Percentiles rank a stretch among this genome's conserved stretches.
These are phyloP conservation scores for Zoanthus solanderi DNA, from an alignment of 92 coral and sea anemone species.

Conservation along the genomic window DNA sequence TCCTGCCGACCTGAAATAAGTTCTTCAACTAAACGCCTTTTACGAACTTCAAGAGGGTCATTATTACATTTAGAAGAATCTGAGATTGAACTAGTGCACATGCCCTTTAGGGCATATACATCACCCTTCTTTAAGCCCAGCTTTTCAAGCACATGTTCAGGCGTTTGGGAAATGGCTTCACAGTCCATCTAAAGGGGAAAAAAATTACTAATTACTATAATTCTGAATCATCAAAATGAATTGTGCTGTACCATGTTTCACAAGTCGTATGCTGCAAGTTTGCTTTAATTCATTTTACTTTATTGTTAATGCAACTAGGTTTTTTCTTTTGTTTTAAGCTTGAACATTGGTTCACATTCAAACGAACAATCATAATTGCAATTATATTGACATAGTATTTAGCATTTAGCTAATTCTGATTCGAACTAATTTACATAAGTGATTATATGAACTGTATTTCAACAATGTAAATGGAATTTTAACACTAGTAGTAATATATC, in stretches of 20 bases:
- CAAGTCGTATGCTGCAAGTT: conserved; percentile 6
- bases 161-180: conserved; percentile 6
- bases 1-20: conserved; percentile 27
- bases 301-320: conserved; percentile 3
- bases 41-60: conserved; percentile 28
- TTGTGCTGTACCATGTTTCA: conserved; percentile 5
- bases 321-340: conserved; percentile 1
- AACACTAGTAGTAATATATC: conserved; percentile 2
- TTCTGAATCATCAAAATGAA: conserved; percentile 1
- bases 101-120: conserved; percentile 8
- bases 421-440: conserved; percentile 2
- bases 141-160: conserved; percentile 5
- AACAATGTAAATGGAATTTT: conserved; percentile 1
- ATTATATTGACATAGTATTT: conserved; percentile 1
- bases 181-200: conserved; percentile 6
- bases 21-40: conserved; percentile 27
- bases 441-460: conserved; percentile 2
- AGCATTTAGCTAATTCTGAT: conserved; percentile 3
- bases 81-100: conserved; percentile 27
- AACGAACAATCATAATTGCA: neutral
- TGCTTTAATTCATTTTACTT: conserved; percentile 1
- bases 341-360: conserved; percentile 4
- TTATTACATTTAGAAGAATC: conserved; percentile 25
- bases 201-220: conserved; percentile 1
- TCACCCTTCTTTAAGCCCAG: conserved; percentile 6